phyloP scores from a whole-genome alignment of 2,797 vertebrate species.

The Liasis olivaceus region DNA sequence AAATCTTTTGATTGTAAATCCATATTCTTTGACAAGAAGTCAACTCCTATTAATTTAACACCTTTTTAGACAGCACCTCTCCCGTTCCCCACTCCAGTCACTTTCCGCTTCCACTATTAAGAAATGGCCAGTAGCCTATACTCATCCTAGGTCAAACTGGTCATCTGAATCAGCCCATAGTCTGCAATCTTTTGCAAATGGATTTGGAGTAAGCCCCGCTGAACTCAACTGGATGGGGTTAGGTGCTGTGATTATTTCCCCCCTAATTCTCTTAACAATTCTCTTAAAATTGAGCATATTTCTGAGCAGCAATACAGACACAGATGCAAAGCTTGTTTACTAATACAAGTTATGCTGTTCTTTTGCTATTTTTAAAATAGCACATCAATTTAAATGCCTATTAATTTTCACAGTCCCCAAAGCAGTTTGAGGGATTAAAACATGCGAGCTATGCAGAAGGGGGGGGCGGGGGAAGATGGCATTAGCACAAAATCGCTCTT shows the following conservation, averaged over 20 bases:
- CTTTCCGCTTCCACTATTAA: not conserved
- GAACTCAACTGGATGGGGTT: not conserved
- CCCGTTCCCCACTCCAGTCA: not conserved
- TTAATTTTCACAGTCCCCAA: not conserved
- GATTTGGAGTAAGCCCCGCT: not conserved
- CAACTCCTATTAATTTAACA: not conserved
- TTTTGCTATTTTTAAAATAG: not conserved
- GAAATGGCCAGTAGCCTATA: not conserved
- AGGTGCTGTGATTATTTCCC: not conserved
- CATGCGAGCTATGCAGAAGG: not conserved
- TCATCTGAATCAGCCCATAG: not conserved
- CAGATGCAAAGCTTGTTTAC: not conserved
- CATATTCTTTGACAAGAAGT: not conserved
- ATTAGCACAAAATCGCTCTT: not conserved
- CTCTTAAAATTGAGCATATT: not conserved
- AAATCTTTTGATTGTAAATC: not conserved
- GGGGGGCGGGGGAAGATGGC: not conserved
- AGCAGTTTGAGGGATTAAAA: not conserved
- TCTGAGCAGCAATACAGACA: not conserved
- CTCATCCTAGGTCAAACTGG: not conserved
- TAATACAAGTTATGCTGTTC: not conserved
- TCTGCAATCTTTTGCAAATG: not conserved
- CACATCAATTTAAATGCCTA: not conserved
- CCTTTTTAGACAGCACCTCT: not conserved
- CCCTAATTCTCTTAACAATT: not conserved